Conservation (phyloP, 2,888 invertebrate genomes). For the Sinelater perroti region DNA sequence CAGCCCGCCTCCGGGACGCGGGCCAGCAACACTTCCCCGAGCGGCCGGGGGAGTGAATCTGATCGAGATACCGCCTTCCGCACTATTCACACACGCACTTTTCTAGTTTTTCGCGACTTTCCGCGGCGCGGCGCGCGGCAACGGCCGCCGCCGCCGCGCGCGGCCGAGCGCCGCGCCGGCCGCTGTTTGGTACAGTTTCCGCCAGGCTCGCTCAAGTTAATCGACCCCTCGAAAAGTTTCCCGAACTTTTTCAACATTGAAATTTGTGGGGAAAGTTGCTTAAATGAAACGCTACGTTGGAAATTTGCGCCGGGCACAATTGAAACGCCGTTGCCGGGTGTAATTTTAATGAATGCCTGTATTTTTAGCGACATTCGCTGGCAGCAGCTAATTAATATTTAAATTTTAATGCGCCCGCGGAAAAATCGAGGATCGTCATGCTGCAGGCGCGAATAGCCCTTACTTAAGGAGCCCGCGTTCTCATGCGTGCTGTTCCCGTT, state of each 20-base stretch:
- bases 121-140: conserved; percentile 25
- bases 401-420: conserved; percentile 14
- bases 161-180: conserved; percentile 40
- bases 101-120: conserved; percentile 45
- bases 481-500: no score
- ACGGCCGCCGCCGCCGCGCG: conserved; percentile 17
- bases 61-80: conserved; percentile 54
- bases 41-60: conserved; percentile 54
- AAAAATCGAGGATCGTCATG: no score
- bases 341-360: conserved; percentile 30
- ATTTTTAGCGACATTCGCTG: conserved; percentile 25
- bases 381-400: conserved; percentile 22
- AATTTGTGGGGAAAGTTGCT: conserved; percentile 60
- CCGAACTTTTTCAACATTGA: conserved; percentile 61
- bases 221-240: conserved; percentile 61
- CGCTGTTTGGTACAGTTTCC: conserved; percentile 58
- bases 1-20: conserved; percentile 56
- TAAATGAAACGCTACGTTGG: conserved; percentile 53
- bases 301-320: conserved; percentile 45
- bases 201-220: conserved; percentile 59
- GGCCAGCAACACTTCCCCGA: conserved; percentile 46
- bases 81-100: conserved; percentile 46
- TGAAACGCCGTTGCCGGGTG: conserved; percentile 32
- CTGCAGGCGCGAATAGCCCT: no score
- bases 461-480: no score